These are phyloP conservation scores for Pherbina coryleti DNA, from an alignment of 2,888 invertebrate species.

Conservation along the genomic window DNA sequence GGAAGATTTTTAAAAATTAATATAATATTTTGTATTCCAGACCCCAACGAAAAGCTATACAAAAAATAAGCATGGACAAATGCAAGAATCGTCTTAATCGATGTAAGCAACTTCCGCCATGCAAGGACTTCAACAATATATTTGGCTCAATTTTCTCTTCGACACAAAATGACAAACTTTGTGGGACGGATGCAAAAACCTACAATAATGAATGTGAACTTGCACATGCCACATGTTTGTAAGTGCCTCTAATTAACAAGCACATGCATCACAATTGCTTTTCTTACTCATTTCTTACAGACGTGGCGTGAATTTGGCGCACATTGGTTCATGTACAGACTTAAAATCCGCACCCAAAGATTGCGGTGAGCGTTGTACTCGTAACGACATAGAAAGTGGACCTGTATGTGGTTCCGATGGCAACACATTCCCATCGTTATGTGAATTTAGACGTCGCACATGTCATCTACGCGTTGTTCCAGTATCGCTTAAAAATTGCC, in stretches of 20 bases:
- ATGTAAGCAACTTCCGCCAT: conserved; percentile 81
- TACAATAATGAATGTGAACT: conserved; percentile 87
- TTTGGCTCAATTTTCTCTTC: conserved; percentile 71
- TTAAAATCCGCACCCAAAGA: conserved; percentile 69
- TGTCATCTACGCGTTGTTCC: conserved; percentile 89
- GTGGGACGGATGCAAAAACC: conserved; percentile 89
- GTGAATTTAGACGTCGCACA: conserved; percentile 84
- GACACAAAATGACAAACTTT: conserved; percentile 81
- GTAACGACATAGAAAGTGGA: conserved; percentile 73
- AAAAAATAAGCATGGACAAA: conserved; percentile 77
- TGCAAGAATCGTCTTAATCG: conserved; percentile 81
- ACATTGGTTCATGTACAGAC: conserved; percentile 88
- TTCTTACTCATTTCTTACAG: conserved; percentile 67
- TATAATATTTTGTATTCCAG: conserved; percentile 46
- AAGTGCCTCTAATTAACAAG: conserved; percentile 68
- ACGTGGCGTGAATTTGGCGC: conserved; percentile 87
- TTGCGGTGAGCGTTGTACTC: conserved; percentile 73
- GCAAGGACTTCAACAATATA: conserved; percentile 70
- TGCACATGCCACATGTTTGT: conserved; percentile 87
- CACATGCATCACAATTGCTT: not conserved
- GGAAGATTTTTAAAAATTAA: not conserved
- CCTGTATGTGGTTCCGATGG: conserved; percentile 93
- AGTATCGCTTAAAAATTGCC: conserved; percentile 86
- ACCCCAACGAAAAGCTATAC: conserved; percentile 67
- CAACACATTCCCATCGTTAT: conserved; percentile 88